Evolutionary conservation across 2,888 invertebrate genomes (phyloP), one percentile per base, ranked within the genome.

Genomic region (Petrophora chlorosata): DNA sequence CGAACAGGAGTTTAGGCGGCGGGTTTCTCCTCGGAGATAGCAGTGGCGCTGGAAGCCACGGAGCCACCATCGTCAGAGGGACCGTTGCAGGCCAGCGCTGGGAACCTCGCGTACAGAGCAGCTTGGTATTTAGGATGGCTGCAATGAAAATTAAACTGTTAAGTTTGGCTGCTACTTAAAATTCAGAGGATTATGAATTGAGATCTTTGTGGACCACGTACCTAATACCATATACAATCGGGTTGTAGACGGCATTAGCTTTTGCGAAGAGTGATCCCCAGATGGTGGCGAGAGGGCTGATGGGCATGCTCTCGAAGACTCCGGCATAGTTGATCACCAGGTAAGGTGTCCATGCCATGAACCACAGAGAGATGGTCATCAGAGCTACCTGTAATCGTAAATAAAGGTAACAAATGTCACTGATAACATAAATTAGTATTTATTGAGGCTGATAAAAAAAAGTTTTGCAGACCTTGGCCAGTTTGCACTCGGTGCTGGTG

Each of bases 231-330:
- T 97, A 97, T 59, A 97, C 96, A 76, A 97, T 96, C 14, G 97
- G 97, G 85, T 97, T 97, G 91, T 97, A 97, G 54, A 95, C 95
- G 56, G 96, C 96, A 68, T 96, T 97, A 55, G 97, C 95, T 86
- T 98, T 98, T 49, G 97, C 97, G 78, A 98, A 97, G 63, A 97
- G 92, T 22, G 97, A 96, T 40, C 96, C 96, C 95, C 96, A 96
- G 81, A 97, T 96, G 44, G 96, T 96, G 59, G 94, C 94, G 59
- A 97, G 87, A 9, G 97, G 97, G 59, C 92, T 95, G 65, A 97
- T 93, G 33, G 92, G 93, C 29, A 92, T 91, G 46, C 92, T 92
- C 67, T 95, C 94, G 72, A 96, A 96, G 44, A 96, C 93, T 29
- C 97, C 97, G 54, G 94, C 90, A 73, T 92, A 94, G 82, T 97